Conservation (phyloP, 2,113 vertebrate species). For the Plotosus lineatus region DNA sequence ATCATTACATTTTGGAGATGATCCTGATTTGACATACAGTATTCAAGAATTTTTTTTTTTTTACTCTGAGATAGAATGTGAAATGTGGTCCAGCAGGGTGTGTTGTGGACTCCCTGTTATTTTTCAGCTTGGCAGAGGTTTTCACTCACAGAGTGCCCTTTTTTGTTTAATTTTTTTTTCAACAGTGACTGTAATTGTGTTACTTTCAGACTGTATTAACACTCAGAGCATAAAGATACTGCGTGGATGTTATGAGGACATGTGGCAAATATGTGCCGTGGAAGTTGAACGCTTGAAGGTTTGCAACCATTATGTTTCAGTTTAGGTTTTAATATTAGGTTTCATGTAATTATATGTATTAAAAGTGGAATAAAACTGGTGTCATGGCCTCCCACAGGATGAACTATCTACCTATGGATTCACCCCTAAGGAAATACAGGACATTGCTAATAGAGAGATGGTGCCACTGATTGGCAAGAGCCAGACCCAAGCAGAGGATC, state of each 20-base stretch:
- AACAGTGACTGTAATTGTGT: background rate
- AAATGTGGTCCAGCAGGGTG: no score
- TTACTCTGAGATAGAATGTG: no score
- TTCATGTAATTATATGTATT: background rate
- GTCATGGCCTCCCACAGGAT: slow-evolving; percentile 64
- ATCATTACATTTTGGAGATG: no score
- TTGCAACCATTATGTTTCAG: background rate
- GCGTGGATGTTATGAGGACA: slow-evolving; percentile 61
- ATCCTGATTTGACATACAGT: no score
- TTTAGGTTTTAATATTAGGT: background rate
- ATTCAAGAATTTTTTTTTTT: no score
- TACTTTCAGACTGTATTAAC: slow-evolving; percentile 68
- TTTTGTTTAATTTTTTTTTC: no score
- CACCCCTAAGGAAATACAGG: slow-evolving; percentile 70
- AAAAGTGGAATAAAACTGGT: background rate
- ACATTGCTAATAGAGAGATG: slow-evolving; percentile 67
- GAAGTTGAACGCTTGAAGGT: slow-evolving; percentile 75
- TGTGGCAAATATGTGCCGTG: slow-evolving; percentile 67
- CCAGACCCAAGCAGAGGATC: slow-evolving; percentile 68
- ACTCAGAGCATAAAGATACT: slow-evolving; percentile 66
- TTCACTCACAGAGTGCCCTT: background rate
- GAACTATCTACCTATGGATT: slow-evolving; percentile 72
- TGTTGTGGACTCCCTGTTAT: no score
- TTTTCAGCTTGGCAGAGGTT: no score
- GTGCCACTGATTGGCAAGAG: slow-evolving; percentile 67